phyloP scores from a whole-genome alignment of 2,113 vertebrate species.

The Hiodon tergisus region DNA sequence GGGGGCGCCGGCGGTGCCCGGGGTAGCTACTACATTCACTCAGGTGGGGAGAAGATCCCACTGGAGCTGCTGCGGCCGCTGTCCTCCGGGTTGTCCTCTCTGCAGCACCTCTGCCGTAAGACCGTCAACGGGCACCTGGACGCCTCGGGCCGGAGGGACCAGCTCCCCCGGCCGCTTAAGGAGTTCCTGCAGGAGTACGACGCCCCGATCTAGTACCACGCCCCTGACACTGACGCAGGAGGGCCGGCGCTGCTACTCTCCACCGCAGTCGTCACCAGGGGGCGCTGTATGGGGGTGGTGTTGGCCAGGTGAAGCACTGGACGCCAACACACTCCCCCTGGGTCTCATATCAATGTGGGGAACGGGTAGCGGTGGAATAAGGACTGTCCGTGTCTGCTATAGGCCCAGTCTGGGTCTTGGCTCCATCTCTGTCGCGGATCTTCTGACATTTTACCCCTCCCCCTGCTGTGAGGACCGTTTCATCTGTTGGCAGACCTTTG shows the following conservation, averaged over 20 bases:
- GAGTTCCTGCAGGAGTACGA: conserved; percentile 92
- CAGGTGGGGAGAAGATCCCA: conserved; percentile 81
- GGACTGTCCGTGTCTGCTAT: conserved; percentile 3
- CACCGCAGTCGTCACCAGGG: not conserved
- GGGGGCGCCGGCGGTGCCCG: conserved; percentile 36
- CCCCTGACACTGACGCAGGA: conserved; percentile 1
- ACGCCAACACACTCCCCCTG: no score
- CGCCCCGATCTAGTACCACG: conserved; percentile 71
- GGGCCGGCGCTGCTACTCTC: not conserved
- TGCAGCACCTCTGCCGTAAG: conserved; percentile 94
- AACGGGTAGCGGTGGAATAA: no score
- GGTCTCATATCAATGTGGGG: no score
- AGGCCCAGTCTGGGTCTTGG: not conserved
- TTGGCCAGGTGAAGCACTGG: no score
- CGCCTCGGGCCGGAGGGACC: conserved; percentile 73
- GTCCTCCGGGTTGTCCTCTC: conserved; percentile 73
- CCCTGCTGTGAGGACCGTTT: no score
- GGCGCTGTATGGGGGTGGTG: not conserved
- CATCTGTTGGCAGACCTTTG: no score
- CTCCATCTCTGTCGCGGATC: no score
- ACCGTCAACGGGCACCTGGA: conserved; percentile 86
- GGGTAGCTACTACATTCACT: conserved; percentile 81
- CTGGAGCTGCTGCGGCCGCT: conserved; percentile 82
- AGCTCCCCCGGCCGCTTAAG: conserved; percentile 80
- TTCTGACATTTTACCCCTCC: no score